phyloP scores from a whole-genome alignment of 2,888 invertebrate species.

The Thalpophila matura region DNA sequence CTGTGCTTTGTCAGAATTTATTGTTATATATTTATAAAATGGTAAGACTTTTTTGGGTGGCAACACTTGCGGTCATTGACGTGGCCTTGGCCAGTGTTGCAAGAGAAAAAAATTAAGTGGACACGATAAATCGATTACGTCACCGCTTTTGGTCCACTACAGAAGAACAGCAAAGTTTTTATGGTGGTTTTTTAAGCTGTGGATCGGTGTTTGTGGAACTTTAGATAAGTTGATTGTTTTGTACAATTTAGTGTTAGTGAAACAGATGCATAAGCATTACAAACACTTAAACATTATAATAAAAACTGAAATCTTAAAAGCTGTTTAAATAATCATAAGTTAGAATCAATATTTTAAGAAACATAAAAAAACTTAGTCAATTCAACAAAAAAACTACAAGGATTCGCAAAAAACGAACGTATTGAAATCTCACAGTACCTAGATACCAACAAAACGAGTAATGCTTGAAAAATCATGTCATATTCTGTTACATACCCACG shows the following conservation, averaged over 20 bases:
- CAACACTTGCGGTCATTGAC: slow-evolving; percentile 78
- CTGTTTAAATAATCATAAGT: slow-evolving; percentile 28
- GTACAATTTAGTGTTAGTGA: not conserved
- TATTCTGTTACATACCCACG: slow-evolving; percentile 68
- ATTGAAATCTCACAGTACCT: slow-evolving; percentile 42
- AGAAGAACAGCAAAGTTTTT: slow-evolving; percentile 46
- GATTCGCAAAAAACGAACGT: slow-evolving; percentile 38
- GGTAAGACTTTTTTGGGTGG: slow-evolving; percentile 71
- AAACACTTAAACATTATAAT: too few species aligned
- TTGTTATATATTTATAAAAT: slow-evolving; percentile 71
- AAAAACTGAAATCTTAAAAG: too few species aligned
- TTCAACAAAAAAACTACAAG: slow-evolving; percentile 26
- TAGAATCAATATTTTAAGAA: slow-evolving; percentile 11
- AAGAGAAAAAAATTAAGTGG: slow-evolving; percentile 75
- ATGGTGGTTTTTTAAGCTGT: slow-evolving; percentile 28
- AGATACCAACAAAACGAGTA: slow-evolving; percentile 47
- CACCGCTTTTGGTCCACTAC: slow-evolving; percentile 62
- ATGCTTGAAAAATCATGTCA: slow-evolving; percentile 65
- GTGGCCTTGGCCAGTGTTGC: slow-evolving; percentile 77
- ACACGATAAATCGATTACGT: slow-evolving; percentile 76
- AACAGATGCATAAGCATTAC: too few species aligned
- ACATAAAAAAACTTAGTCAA: slow-evolving; percentile 17
- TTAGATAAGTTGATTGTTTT: slow-evolving; percentile 24
- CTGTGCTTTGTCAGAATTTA: slow-evolving; percentile 66
- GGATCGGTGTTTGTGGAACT: slow-evolving; percentile 16